Evolutionary conservation across 2,888 invertebrate species (phyloP), one percentile per base, ranked within the genome.

Genomic region (Eledona agricola): DNA sequence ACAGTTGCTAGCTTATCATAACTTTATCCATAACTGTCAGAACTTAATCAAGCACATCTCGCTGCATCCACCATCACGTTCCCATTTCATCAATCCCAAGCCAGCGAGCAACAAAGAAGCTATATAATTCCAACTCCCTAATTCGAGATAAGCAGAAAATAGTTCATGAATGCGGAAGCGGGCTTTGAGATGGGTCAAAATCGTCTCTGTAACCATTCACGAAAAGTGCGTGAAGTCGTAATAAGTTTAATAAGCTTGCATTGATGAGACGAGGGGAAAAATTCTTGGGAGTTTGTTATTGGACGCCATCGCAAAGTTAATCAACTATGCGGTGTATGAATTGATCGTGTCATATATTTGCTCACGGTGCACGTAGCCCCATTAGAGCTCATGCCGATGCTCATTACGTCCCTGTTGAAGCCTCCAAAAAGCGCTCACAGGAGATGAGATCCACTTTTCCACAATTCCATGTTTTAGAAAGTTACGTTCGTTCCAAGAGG

Each of bases 301-400:
- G 23, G 22, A 23, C 25, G 38, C 11, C 25, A n/a, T 23, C 9
- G n/a, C 22, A 13, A 20, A 35, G 29, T 47, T 47, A 47, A 47
- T 47, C 47, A 47, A 29, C 26, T 38, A 40, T 40, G 32, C 19
- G 12, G 16, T 10, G 25, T 12, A 5, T 12, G 50, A 50, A 50
- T 50, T 50, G 50, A 50, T 50, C 32, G 32, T 20, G 38, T 20
- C 40, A 40, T 40, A 38, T 50, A 50, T 49, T 49, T 35, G 15
- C 17, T 17, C 20, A 19, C 37, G 29, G 9, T 37, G 34, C 46
- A 46, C 34, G 46, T 46, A 46, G 16, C 11, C 16, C 32, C 23
- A 25, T 34, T 15, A 46, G 12, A 10, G 25, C 43, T 19, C 26
- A 17, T 26, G 26, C 40, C 22, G 40, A 26, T 9, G 29, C 42